Evolutionary conservation across 2,888 invertebrate species (phyloP).

Genomic region (Phlogophora meticulosa): DNA sequence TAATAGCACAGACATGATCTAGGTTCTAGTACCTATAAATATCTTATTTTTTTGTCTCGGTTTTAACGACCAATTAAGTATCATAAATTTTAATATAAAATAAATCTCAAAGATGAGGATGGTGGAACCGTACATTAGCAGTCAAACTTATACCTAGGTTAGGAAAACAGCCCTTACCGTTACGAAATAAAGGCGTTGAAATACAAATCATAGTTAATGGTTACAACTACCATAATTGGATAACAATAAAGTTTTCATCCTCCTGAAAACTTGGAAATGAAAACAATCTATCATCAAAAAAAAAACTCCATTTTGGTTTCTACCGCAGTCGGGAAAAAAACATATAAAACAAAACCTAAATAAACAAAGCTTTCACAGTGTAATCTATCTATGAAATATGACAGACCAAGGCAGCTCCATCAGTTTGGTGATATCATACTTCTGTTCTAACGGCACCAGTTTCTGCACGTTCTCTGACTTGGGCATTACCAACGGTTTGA

Average conservation of each 20-base stretch:
- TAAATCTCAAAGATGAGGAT: no score
- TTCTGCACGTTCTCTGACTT: conserved; percentile 50
- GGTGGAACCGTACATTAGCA: no score
- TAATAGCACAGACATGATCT: no score
- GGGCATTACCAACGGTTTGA: conserved; percentile 68
- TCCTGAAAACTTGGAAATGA: neutral
- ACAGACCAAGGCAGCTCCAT: conserved; percentile 86
- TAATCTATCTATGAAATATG: conserved; percentile 75
- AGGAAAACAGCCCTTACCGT: no score
- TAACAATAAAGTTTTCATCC: neutral
- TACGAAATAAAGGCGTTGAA: no score
- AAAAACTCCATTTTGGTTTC: neutral
- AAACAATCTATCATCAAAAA: conserved; percentile 1
- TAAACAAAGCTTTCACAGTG: neutral
- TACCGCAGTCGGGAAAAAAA: neutral
- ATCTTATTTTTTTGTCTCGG: no score
- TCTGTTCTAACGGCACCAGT: conserved; percentile 73
- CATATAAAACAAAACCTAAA: neutral
- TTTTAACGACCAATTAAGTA: no score
- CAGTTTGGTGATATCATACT: conserved; percentile 78
- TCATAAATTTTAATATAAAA: no score
- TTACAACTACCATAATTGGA: no score
- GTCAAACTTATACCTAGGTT: no score
- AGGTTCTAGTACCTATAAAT: no score
- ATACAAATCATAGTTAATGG: no score